Evolutionary conservation across 2,113 vertebrate species (phyloP).

Genomic region (Petrocephalus microphthalmus): DNA sequence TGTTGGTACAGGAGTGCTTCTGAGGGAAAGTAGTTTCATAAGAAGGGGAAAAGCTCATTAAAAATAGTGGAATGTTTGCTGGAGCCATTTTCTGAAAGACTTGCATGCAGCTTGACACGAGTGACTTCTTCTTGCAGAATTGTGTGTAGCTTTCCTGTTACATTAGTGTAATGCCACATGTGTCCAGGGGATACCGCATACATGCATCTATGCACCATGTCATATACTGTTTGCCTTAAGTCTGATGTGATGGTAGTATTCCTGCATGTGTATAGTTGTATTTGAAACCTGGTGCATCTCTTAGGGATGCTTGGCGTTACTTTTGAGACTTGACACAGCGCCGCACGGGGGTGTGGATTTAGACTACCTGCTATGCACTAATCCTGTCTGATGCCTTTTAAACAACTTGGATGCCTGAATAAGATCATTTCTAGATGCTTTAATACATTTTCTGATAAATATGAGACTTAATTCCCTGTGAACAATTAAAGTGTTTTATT

Average conservation of each 20-base stretch:
- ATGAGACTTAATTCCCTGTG: neutral
- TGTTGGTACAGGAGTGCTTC: neutral
- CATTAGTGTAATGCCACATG: conserved; percentile 31
- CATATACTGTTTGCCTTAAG: conserved; percentile 55
- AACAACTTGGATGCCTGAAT: conserved; percentile 89
- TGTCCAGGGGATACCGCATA: conserved; percentile 39
- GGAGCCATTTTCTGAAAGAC: conserved; percentile 9
- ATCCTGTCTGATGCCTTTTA: conserved; percentile 85
- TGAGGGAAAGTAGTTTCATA: neutral
- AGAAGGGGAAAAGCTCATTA: neutral
- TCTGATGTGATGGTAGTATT: conserved; percentile 40
- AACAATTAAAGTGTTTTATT: neutral
- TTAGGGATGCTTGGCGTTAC: neutral
- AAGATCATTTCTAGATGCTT: conserved; percentile 59
- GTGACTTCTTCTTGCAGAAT: neutral
- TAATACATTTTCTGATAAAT: conserved; percentile 31
- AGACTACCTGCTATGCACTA: conserved; percentile 82
- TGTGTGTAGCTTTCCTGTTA: conserved; percentile 20
- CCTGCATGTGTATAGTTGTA: conserved; percentile 50
- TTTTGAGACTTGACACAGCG: conserved; percentile 44
- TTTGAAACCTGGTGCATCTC: conserved; percentile 48
- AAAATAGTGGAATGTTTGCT: neutral
- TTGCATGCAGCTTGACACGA: conserved; percentile 5
- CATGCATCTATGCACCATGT: conserved; percentile 40
- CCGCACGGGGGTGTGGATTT: conserved; percentile 44